Base-by-base conservation (phyloP, 2,113 vertebrate species). In the Prinia subflava region DNA sequence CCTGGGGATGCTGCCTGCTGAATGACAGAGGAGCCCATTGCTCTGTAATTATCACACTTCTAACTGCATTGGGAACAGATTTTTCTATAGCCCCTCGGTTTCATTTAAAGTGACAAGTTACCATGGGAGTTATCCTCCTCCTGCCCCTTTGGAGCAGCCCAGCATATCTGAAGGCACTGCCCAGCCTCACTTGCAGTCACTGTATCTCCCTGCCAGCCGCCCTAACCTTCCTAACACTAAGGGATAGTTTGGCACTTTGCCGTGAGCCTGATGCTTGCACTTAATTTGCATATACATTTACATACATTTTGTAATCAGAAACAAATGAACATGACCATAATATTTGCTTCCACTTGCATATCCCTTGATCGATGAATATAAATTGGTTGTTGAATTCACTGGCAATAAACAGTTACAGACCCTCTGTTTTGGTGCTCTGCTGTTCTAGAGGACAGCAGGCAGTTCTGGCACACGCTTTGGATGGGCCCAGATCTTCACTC, bases 1-100 rank as follows among this genome's bases (percentile, higher is more conserved):
- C 98, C 98, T 98, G 97, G 97, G 97, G 97, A 97, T 98, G 97
- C 97, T 98, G 97, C 96, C 95, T 98, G 96, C 96, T 97, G 96
- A 98, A 97, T 97, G 97, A 96, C 86, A 95, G 98, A 97, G 89
- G 93, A 95, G 97, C 97, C 97, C 88, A 89, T 95, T 95, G 94
- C 97, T 97, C 97, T 97, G 95, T 98, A 98, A 98, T 98, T 98
- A 98, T 97, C 94, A 90, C 89, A 95, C 97, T 98, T 97, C 83
- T 97, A 97, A 97, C 97, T 97, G 94, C 95, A 70, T 82, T 20
- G n/a, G 91, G 96, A 97, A 97, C 96, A 97, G 94, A 96, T 98
- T 97, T 98, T 96, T 97, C 89, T 95, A 55, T 87, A 92, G 91
- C 74, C 64, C 90, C 95, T 94, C 88, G 87, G 80, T 77, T 95